Evolutionary conservation across 2,113 vertebrate species (phyloP).

Genomic region (Panthera tigris): DNA sequence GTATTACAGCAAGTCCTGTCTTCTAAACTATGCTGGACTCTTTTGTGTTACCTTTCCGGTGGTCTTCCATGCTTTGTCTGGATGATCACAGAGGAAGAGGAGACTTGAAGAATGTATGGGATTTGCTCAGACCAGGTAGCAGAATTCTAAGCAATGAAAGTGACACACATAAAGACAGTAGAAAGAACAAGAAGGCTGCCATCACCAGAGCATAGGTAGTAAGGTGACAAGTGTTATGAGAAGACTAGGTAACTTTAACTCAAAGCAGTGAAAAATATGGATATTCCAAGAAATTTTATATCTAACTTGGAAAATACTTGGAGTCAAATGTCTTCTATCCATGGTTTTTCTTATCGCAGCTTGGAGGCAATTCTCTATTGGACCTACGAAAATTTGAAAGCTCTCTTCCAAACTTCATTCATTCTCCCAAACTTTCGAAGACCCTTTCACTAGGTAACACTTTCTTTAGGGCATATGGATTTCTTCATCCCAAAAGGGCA

Average conservation of each 20-base stretch:
- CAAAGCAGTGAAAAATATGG: background rate
- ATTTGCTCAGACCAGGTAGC: background rate
- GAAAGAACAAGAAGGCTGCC: background rate
- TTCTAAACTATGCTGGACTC: background rate
- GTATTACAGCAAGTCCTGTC: background rate
- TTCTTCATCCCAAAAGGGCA: background rate
- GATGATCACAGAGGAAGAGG: background rate
- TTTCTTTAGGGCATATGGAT: background rate
- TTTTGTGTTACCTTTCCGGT: background rate
- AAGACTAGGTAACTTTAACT: background rate
- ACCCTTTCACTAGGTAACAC: background rate
- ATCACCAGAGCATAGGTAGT: background rate
- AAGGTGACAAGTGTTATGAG: background rate
- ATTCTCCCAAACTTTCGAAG: background rate
- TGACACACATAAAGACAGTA: background rate
- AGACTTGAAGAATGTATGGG: background rate
- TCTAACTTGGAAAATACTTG: background rate
- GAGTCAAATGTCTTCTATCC: background rate
- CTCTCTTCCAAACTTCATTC: background rate
- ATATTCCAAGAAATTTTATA: background rate
- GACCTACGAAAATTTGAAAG: background rate
- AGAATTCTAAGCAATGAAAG: background rate
- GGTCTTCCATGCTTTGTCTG: background rate
- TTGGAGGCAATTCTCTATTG: background rate
- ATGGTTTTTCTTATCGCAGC: background rate